Conservation (phyloP, 2,888 invertebrate species). For the Nemotelus nigrinus region DNA sequence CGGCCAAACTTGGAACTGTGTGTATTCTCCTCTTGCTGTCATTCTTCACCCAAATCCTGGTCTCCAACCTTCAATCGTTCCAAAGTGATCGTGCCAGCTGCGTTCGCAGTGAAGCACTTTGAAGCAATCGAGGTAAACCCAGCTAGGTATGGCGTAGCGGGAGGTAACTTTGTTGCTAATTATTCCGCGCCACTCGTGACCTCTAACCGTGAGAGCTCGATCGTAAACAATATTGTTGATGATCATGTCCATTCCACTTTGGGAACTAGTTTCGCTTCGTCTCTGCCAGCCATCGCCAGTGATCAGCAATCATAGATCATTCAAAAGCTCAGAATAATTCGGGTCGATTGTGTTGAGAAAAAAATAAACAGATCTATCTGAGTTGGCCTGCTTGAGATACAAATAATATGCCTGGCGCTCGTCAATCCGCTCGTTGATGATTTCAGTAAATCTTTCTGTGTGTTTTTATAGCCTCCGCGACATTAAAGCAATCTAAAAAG, state of each 20-base stretch:
- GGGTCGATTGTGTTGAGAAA: too few species aligned
- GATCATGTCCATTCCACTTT: neutral
- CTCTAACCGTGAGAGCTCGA: neutral
- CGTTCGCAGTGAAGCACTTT: neutral
- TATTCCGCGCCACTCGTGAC: constrained; percentile 4
- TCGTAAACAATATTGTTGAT: neutral
- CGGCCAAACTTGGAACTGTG: too few species aligned
- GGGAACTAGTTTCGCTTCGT: neutral
- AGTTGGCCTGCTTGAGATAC: too few species aligned
- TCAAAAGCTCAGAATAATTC: too few species aligned
- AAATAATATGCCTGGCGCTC: neutral
- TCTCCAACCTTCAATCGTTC: too few species aligned
- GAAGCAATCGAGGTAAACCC: neutral
- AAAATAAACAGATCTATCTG: too few species aligned
- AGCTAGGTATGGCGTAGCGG: neutral
- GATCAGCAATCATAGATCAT: too few species aligned
- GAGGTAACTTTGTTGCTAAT: constrained; percentile 6
- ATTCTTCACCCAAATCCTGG: too few species aligned
- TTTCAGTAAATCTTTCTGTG: neutral
- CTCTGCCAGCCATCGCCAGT: too few species aligned
- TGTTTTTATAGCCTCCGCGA: neutral
- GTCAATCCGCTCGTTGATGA: neutral
- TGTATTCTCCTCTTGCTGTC: too few species aligned
- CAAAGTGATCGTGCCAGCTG: too few species aligned
- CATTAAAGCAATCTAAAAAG: constrained; percentile 24